Evolutionary conservation across 2,113 vertebrate genomes (phyloP).

Genomic region (Galbula dea): DNA sequence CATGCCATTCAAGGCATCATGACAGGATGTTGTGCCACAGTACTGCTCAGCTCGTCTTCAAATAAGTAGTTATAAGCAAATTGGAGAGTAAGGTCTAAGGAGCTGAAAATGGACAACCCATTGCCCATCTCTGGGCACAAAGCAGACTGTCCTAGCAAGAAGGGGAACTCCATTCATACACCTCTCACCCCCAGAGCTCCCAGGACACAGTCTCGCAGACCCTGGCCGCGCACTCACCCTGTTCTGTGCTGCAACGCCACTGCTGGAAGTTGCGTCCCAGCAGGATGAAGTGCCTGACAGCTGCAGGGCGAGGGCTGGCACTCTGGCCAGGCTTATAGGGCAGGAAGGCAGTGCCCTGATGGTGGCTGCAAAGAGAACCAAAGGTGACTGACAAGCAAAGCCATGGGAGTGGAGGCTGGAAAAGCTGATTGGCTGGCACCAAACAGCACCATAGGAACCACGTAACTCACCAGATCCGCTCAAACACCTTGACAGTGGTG

Average conservation of each 20-base stretch:
- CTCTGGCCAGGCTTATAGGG: conserved; percentile 76
- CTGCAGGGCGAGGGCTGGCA: conserved; percentile 71
- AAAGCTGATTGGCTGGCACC: not conserved
- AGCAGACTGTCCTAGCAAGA: not conserved
- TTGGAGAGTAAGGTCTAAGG: not conserved
- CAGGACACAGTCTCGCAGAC: not conserved
- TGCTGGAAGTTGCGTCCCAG: conserved; percentile 95
- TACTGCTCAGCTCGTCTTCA: not conserved
- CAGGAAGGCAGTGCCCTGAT: conserved; percentile 69
- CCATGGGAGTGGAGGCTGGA: not conserved
- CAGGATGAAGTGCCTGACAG: conserved; percentile 83
- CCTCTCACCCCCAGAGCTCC: not conserved
- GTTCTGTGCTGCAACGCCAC: conserved; percentile 92
- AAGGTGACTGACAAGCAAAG: not conserved
- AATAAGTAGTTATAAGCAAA: not conserved
- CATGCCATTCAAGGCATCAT: not conserved
- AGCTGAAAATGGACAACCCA: not conserved
- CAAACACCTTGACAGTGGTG: conserved; percentile 90
- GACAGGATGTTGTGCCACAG: not conserved
- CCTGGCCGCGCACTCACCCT: conserved; percentile 71
- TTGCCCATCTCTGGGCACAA: not conserved
- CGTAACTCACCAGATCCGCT: conserved; percentile 78
- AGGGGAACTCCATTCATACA: not conserved
- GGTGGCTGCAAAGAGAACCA: conserved; percentile 64
- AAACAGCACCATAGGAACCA: fast-evolving